Evolutionary conservation across 1,140 invertebrate genomes (phyloP), one percentile per base, ranked within the genome.

Genomic region (Bombus difficillimus): DNA sequence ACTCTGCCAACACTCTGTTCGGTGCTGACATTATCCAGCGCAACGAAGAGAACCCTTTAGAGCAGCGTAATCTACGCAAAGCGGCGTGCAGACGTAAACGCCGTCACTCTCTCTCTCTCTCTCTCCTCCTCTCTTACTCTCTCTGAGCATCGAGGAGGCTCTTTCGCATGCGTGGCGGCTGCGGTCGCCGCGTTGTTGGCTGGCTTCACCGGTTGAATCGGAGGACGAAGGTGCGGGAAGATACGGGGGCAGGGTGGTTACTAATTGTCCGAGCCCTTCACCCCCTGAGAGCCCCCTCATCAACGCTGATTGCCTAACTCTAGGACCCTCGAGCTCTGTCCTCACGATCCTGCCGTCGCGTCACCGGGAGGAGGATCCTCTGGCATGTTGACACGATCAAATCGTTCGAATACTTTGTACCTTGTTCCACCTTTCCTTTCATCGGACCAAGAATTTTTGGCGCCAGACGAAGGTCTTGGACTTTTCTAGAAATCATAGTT

Each of bases 241-340:
- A 86, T 53, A 82, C 68, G 88, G 86, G 85, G 84, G 66, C 57
- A 81, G 89, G 89, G 87, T 89, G 92, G 92, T 94, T 93, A 94
- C 94, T 95, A 95, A 95, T 95, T 95, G 94, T 95, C 90, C 91
- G 92, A 93, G 91, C 92, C 91, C 91, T 92, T 92, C 90, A 85
- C 91, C 91, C 92, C 91, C 87, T 85, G 87, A 88, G 81, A 88
- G 85, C 91, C 92, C 92, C 92, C 88, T 95, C 95, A 94, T 95
- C 95, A 95, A 89, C 93, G 93, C 92, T 95, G 95, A 95, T 95
- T 95, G 94, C 95, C 95, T 94, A 94, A 95, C 93, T 95, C 93
- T 93, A 94, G 94, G 92, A 94, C 93, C 93, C 93, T 95, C 92
- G 81, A 85, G 57, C 83, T 59, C 66, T 69, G 86, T 90, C 89